Base-by-base conservation (phyloP, 2,797 vertebrate species). In the Pampus argenteus region DNA sequence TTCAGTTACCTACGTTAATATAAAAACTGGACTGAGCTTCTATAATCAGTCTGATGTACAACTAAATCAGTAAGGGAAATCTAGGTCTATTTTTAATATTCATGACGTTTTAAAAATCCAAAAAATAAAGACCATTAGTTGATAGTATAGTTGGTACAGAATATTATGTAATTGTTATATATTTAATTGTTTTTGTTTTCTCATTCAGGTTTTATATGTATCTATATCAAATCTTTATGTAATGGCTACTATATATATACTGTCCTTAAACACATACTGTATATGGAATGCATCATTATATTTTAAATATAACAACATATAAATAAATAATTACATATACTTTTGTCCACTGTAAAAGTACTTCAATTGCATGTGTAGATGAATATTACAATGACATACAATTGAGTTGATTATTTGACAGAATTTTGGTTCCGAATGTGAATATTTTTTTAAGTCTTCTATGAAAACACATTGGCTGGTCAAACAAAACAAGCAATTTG, bases 401-500 rank as follows among this genome's bases (percentile, higher is more conserved):
- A 49, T 28, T 69, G 1, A 18, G n/a, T 31, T 1, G 23, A 13
- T 70, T 52, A 6, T 44, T 31, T 31, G 13, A 36, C 57, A 54
- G 28, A 45, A 42, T 42, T 42, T 42, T 15, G 7, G 5, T 52
- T 36, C 3, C 1, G 17, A 48, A 38, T 25, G 29, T 67, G 14
- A 34, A 18, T 56, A 9, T 66, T 66, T 31, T 31, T 31, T 8
- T 31, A 8, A 11, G 10, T 36, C 20, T 31, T 47, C 3, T 29
- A 4, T 13, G 17, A 45, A 8, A 20, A 44, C 34, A 34, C 6
- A 58, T 0, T 17, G 3, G 18, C 15, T 28, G 0, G 17, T 56
- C 38, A n/a, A 36, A 74, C 59, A 61, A 56, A 48, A 61, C 4
- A 36, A 55, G n/a, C 7, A 51, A 50, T 29, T 4, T 71, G 5